Base-by-base conservation (phyloP, 2,888 invertebrate species). In the Scaptomyza tumidula region DNA sequence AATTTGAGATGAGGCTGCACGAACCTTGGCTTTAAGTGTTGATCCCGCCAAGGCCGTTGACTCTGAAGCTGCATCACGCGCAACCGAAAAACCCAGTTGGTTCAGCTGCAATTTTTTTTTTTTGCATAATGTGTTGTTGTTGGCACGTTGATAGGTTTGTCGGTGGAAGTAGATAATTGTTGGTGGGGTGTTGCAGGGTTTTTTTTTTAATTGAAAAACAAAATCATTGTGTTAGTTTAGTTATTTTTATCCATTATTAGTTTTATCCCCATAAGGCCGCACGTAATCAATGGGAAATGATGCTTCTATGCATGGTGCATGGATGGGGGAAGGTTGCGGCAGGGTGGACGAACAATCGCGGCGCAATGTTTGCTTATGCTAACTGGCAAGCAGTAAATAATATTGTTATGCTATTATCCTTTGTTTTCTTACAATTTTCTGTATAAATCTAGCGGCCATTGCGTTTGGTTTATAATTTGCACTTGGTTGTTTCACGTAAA, bases 371-470 rank as follows among this genome's bases (percentile, higher is more conserved):
- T 46, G 61, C 59, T 48, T 53, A 29, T 55, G 37, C 19, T 61
- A 57, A 56, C 49, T 74, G 48, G 52, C 49, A 74, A 43, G 29
- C 66, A 52, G 11, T 60, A 24, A 58, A 49, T 48, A 58, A 39
- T 58, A 59, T 54, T 54, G 19, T 62, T 60, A 69, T 39, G 43
- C 43, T 69, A 58, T 44, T 52, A 35, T 58, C 48, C 37, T 48
- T 67, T 52, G 46, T 44, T 55, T 84, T 80, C 92, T 92, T 92
- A 92, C 92, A 90, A 92, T 91, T 89, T 89, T 92, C 70, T 91
- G 90, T 80, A 92, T 91, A 45, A 92, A 88, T 89, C 91, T 90
- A 76, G 91, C 90, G 89, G 92, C 92, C 92, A 92, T 92, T 69
- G 64, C 76, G 86, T 65, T 77, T 71, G 55, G 61, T 74, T 66